A percentile compares a stretch with the other conserved stretches of the same genome.
Evolutionary conservation across 2,113 vertebrate genomes (phyloP).

Genomic region (Dromiciops gliroides): DNA sequence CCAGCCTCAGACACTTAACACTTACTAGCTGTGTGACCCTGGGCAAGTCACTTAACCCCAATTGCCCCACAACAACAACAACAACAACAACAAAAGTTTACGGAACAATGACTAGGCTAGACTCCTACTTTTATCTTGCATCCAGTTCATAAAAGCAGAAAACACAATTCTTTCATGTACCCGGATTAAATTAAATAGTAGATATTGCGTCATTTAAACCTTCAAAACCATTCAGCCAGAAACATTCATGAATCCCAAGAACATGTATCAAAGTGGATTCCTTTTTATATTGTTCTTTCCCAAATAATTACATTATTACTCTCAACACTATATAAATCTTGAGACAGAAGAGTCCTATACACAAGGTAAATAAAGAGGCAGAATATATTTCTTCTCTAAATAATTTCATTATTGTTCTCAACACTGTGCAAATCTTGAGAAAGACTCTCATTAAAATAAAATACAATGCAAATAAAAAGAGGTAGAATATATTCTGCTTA

Average conservation of each 20-base stretch:
- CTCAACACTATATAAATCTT: background rate
- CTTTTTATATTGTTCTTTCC: background rate
- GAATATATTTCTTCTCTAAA: background rate
- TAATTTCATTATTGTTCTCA: background rate
- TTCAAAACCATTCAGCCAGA: background rate
- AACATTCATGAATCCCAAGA: background rate
- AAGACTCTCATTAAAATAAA: background rate
- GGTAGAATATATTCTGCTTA: background rate
- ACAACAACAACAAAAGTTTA: too few relatives aligned
- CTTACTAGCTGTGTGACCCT: too few relatives aligned
- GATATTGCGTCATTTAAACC: background rate
- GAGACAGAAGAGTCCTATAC: background rate
- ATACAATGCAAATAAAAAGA: background rate
- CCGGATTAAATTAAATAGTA: background rate
- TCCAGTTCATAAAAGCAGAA: conserved; percentile 3
- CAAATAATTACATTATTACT: background rate
- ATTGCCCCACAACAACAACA: too few relatives aligned
- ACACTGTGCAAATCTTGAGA: background rate
- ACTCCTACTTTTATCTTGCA: background rate
- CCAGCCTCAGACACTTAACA: too few relatives aligned
- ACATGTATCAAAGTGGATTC: background rate
- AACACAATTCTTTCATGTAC: background rate
- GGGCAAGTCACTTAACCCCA: too few relatives aligned
- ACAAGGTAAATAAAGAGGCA: background rate
- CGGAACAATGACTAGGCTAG: conserved; percentile 7